Evolutionary conservation across 1,140 invertebrate genomes (phyloP).

Genomic region (Zophobas atratus): DNA sequence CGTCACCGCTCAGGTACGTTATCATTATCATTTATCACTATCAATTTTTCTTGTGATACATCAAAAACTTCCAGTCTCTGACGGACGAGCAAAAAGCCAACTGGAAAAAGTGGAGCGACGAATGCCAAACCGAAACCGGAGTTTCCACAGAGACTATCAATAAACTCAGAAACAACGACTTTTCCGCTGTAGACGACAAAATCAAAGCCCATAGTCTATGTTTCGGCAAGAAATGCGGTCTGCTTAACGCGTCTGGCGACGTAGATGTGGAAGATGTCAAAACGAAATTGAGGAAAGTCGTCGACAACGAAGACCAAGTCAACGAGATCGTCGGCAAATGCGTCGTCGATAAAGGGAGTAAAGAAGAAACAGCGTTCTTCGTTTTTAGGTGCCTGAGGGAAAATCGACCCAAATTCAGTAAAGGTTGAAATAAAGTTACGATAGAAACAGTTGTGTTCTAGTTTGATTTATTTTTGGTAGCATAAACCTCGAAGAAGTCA

Average conservation of each 20-base stretch:
- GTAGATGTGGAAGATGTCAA: slow-evolving; percentile 66
- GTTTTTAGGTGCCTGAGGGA: slow-evolving; percentile 42
- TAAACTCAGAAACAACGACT: slow-evolving; percentile 65
- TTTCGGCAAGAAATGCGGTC: slow-evolving; percentile 67
- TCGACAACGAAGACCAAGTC: slow-evolving; percentile 62
- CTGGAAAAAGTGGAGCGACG: slow-evolving; percentile 69
- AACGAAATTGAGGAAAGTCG: slow-evolving; percentile 65
- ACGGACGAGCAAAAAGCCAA: slow-evolving; percentile 67
- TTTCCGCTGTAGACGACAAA: slow-evolving; percentile 49
- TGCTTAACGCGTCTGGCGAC: slow-evolving; percentile 65
- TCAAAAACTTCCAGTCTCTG: slow-evolving; percentile 50
- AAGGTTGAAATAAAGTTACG: not conserved
- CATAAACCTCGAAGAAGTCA: slow-evolving; percentile 65
- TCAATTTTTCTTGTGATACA: too few species aligned
- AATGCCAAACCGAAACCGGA: slow-evolving; percentile 46
- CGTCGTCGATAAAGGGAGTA: slow-evolving; percentile 44
- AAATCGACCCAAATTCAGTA: slow-evolving; percentile 6
- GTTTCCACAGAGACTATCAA: slow-evolving; percentile 64
- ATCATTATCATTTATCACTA: too few species aligned
- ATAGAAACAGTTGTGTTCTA: too few species aligned
- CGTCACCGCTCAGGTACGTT: too few species aligned
- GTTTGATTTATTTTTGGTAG: slow-evolving; percentile 59
- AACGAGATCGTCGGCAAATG: slow-evolving; percentile 53
- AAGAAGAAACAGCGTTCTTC: slow-evolving; percentile 53
- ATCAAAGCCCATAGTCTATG: slow-evolving; percentile 68